A percentile compares a stretch with the other conserved stretches of the same genome.
These are phyloP conservation scores for Schizopygopsis pylzovi DNA, from an alignment of 2,797 vertebrate genomes.

Conservation along the genomic window DNA sequence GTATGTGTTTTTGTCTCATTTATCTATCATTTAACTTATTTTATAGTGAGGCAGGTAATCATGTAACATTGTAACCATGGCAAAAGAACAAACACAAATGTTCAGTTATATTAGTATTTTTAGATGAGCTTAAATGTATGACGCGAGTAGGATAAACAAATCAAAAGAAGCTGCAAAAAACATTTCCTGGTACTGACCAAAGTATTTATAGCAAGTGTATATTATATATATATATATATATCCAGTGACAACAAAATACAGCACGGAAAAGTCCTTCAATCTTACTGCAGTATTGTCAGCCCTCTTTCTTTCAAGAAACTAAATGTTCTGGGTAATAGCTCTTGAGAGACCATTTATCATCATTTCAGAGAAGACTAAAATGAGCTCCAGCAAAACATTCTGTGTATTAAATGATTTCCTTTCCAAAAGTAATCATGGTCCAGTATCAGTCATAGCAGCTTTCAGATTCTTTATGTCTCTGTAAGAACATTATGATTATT, in stretches of 20 bases:
- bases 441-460: background rate
- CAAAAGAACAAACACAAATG: background rate
- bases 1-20: background rate
- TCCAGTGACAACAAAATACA: background rate
- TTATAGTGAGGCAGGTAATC: background rate
- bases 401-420: background rate
- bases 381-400: background rate
- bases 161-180: slow-evolving; percentile 7
- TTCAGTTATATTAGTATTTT: background rate
- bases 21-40: slow-evolving; percentile 6
- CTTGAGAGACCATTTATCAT: slow-evolving; percentile 3
- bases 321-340: slow-evolving; percentile 9
- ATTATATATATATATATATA: background rate
- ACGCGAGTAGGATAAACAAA: background rate
- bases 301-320: background rate
- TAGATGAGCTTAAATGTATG: background rate
- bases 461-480: background rate
- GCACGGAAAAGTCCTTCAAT: background rate
- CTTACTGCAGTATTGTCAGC: background rate
- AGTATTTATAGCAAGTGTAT: background rate
- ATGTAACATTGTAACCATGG: background rate
- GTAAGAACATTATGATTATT: too few species aligned
- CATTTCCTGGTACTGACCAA: background rate
- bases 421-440: background rate
- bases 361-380: slow-evolving; percentile 4